Conservation (phyloP, 2,888 invertebrate species). For the Dasypogon diadema region DNA sequence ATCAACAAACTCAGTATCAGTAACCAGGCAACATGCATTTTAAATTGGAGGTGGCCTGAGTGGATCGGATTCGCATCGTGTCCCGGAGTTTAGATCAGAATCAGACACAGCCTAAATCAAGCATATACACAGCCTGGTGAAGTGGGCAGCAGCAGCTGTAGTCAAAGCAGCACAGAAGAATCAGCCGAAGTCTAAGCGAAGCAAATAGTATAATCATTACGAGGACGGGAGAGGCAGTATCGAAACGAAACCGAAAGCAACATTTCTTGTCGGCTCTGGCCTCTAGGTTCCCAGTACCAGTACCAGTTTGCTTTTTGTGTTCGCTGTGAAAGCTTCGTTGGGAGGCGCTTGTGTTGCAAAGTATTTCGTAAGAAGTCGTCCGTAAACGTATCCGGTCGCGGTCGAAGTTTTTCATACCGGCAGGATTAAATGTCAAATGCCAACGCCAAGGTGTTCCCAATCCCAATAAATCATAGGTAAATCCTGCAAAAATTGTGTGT, state of each 20-base stretch:
- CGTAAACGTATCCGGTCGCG: conserved; percentile 32
- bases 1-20: too few relatives aligned
- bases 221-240: conserved; percentile 5
- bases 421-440: background rate
- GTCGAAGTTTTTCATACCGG: conserved; percentile 4
- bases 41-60: too few relatives aligned
- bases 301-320: conserved; percentile 45
- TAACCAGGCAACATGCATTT: too few relatives aligned
- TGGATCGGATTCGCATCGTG: too few relatives aligned
- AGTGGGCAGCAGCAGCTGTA: background rate
- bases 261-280: conserved; percentile 20
- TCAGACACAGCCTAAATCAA: too few relatives aligned
- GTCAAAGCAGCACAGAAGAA: too few relatives aligned
- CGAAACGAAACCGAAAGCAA: conserved; percentile 31
- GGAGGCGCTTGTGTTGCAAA: conserved; percentile 33
- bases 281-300: conserved; percentile 35
- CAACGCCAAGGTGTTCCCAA: background rate
- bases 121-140: background rate
- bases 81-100: too few relatives aligned
- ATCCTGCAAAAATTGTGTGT: too few relatives aligned
- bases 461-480: background rate
- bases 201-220: background rate
- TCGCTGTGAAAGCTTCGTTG: conserved; percentile 24
- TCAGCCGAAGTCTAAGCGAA: background rate
- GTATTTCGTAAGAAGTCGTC: conserved; percentile 42